Base-by-base conservation (phyloP, 2,888 invertebrate genomes). In the Amorpha juglandis region DNA sequence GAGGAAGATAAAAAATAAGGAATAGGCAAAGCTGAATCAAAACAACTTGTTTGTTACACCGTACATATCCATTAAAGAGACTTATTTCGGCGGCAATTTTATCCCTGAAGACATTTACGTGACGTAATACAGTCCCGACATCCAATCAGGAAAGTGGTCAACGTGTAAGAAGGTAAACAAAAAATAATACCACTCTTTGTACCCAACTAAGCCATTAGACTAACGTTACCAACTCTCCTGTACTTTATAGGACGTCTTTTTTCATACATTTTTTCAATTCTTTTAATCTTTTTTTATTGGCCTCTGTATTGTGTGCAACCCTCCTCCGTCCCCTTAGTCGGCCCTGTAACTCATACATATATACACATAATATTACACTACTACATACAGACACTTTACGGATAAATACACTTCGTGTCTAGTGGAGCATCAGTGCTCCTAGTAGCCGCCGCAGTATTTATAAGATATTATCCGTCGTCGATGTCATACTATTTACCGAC, bases 1-100 rank as follows among this genome's bases (percentile, higher is more conserved):
- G 16, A 35, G 33, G 16, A 53, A 63, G 53, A 66, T 48, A 66
- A 63, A 66, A 63, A 52, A 53, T 53, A 66, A 63, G 19, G 47
- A 52, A 48, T n/a, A 58, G 45, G 47, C 52, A 63, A 58, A 66
- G 63, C 66, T 62, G 67, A 68, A 68, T 64, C 69, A 72, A 75
- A 77, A 73, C 66, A 71, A 71, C 68, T 72, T 68, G 68, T 75
- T 76, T 75, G 69, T 73, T 53, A 53, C 67, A 50, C 53, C 35
- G 53, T 51, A 42, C 27, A 52, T 47, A 47, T 66, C 66, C 53
- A 63, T 66, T 66, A 63, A 21, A 42, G 33, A 27, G 53, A 66
- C 19, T 33, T 52, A 63, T 63, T 66, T 66, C 16, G 16, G 33
- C n/a, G 47, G 11, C 33, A 35, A 33, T 53, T 66, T 66, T 47